Base-by-base conservation (phyloP, 2,113 vertebrate species). In the Chelonoidis abingdonii region DNA sequence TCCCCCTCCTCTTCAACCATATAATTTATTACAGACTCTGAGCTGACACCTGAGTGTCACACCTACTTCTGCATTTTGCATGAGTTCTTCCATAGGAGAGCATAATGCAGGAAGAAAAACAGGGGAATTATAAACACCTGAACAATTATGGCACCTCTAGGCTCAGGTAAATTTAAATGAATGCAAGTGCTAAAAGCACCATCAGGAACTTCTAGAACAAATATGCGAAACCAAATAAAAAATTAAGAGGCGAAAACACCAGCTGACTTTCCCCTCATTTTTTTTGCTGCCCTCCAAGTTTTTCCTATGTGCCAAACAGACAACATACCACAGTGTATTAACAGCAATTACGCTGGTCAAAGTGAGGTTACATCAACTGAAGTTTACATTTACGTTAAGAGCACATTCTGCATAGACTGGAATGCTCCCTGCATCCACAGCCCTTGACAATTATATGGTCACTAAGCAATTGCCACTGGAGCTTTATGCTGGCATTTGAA, bases 341-440 rank as follows among this genome's bases (percentile, higher is more conserved):
- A 35, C 41, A 82, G 75, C n/a, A 25, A 3, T 17, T 4, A 69
- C 49, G 57, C 5, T 56, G 22, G 9, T 7, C 49, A 47, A 52
- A 47, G 62, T 24, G 29, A 47, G 54, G 38, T 27, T 72, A 19
- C 75, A 80, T 47, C 80, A 86, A 1, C 5, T 16, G 21, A 44
- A 57, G 50, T 80, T 9, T 1, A 0, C 25, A 41, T 22, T 80
- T 81, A 72, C 82, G 29, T 7, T 84, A 57, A 81, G 56, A 79
- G 21, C 38, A 9, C 56, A 53, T 86, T 54, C 89, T 24, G n/a
- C 87, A 52, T 41, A 59, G 47, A 22, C 47, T 76, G n/a, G 24
- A 84, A 29, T 4, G 1, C 65, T 31, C 50, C 27, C 8, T 12
- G 27, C 24, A 47, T 52, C 53, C 2, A 0, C 0, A 2, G 86